Percentiles rank a stretch among this genome's conserved stretches.
phyloP scores from a whole-genome alignment of 2,888 invertebrate species.

The Trachelus stipa region DNA sequence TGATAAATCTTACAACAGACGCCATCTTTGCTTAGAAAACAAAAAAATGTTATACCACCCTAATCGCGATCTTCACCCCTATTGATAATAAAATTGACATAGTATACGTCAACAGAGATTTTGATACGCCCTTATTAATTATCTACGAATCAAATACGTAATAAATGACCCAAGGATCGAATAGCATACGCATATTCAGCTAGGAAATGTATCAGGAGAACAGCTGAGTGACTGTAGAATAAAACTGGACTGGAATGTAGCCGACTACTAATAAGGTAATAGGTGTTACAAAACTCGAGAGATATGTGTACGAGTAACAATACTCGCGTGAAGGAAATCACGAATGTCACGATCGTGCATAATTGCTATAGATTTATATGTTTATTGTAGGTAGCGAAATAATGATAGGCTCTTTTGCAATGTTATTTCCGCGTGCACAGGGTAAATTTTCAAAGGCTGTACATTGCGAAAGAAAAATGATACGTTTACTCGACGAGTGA shows the following conservation, averaged over 20 bases:
- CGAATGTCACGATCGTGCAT: not conserved
- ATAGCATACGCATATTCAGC: not conserved
- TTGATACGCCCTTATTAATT: not conserved
- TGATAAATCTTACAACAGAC: not conserved
- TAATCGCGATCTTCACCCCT: not conserved
- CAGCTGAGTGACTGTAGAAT: not conserved
- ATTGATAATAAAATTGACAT: not conserved
- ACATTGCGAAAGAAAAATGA: conserved; percentile 6
- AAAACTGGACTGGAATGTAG: not conserved
- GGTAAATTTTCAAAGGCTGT: not conserved
- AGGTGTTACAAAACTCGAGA: not conserved
- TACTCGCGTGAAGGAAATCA: not conserved
- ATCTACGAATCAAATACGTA: not conserved
- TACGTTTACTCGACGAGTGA: conserved; percentile 22
- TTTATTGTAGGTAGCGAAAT: not conserved
- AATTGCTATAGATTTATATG: not conserved
- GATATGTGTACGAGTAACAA: not conserved
- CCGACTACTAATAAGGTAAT: not conserved
- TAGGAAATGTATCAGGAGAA: not conserved
- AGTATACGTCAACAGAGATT: not conserved
- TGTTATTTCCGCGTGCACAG: not conserved
- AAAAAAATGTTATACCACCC: not conserved
- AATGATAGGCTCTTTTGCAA: not conserved
- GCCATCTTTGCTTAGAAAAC: not conserved
- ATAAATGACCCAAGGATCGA: not conserved